These are phyloP conservation scores for Drymodes brunneopygia DNA, from an alignment of 2,113 vertebrate species.

Conservation along the genomic window DNA sequence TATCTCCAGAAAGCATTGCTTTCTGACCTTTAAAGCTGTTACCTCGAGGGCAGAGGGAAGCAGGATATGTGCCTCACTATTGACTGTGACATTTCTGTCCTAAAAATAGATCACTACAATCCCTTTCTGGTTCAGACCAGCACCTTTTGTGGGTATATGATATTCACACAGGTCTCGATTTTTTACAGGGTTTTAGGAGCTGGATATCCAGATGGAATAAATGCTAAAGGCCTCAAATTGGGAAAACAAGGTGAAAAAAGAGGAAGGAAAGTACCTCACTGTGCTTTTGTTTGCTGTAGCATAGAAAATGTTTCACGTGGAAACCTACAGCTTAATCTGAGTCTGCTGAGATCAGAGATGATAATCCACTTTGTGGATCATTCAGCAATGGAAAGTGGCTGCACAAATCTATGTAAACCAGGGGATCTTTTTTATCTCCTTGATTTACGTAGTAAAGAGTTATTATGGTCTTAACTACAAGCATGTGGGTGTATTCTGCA, in stretches of 20 bases:
- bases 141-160: neutral
- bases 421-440: neutral
- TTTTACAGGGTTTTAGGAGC: neutral
- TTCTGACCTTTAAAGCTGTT: slow-evolving; percentile 52
- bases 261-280: neutral
- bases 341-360: neutral
- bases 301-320: neutral
- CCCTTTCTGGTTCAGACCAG: neutral
- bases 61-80: slow-evolving; percentile 27
- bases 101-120: slow-evolving; percentile 40
- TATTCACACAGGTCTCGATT: neutral
- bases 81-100: slow-evolving; percentile 43
- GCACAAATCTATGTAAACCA: neutral
- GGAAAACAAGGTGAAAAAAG: neutral
- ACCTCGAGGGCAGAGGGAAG: slow-evolving; percentile 12
- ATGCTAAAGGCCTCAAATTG: neutral
- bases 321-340: neutral
- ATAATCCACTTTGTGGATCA: neutral
- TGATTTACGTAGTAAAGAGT: neutral
- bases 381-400: neutral
- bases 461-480: neutral
- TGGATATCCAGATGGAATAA: neutral
- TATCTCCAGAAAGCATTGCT: neutral
- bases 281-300: neutral
- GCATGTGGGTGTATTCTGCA: neutral